Evolutionary conservation across 2,888 invertebrate species (phyloP), one percentile per base, ranked within the genome.

Genomic region (Heteropelma amictum): DNA sequence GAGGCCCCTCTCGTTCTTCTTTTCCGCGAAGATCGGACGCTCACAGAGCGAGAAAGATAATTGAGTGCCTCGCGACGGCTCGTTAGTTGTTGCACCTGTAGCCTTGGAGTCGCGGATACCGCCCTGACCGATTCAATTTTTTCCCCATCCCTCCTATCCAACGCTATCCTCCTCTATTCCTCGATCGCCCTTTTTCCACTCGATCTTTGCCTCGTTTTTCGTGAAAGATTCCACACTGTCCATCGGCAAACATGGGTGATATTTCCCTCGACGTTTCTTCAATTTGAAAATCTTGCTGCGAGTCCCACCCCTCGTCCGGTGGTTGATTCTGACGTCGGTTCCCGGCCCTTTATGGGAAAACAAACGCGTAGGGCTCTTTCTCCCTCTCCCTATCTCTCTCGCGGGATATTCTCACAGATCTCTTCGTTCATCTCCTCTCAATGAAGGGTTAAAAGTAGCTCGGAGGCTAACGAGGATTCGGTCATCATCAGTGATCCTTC

Each of bases 11-110:
- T 54, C 42, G 47, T 61, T 7, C 12, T 26, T 14, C 53, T 40
- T 23, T 40, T 60, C 61, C 54, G 28, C 54, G 63, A 28, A 7
- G 8, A 58, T 35, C 58, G 30, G 19, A 54, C 17, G 51, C 35
- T 21, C 45, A 12, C 8, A 38, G 45, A 54, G 54, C 35, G 70
- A 69, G 67, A 76, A 42, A 72, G 42, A 70, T 68, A 53, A 63
- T 67, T 40, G 67, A 68, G 70, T 61, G 63, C 28, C 49, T 54
- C 49, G 73, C n/a, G n/a, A 67, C 61, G 71, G 83, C 83, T 85
- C 83, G 85, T 85, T 84, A 85, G 81, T 64, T 67, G 77, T 63
- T 84, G 85, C 86, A 86, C 86, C 86, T 86, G 86, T 86, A 82
- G 76, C 65, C 67, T 78, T 74, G 54, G 49, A 60, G 53, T 58